These are phyloP conservation scores for Gallinago paraguaiae DNA, from an alignment of 2,113 vertebrate species.

Conservation along the genomic window DNA sequence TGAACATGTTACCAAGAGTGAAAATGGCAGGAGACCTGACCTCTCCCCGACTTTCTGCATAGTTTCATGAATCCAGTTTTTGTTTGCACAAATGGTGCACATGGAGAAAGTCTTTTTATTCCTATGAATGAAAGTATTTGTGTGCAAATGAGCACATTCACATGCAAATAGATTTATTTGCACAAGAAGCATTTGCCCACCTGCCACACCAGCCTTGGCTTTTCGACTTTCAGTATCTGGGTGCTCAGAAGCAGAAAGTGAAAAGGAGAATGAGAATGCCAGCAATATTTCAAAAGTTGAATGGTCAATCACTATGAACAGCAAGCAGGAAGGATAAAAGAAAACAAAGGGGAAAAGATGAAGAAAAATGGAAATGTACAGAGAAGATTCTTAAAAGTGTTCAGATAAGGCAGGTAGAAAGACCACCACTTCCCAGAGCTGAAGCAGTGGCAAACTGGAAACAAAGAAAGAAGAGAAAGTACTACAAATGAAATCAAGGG, in stretches of 20 bases:
- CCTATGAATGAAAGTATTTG: constrained; percentile 34
- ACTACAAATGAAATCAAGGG: background rate
- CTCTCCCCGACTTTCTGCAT: background rate
- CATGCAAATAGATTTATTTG: constrained; percentile 45
- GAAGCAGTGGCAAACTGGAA: background rate
- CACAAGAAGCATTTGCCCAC: constrained; percentile 37
- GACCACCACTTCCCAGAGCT: background rate
- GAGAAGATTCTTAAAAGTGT: background rate
- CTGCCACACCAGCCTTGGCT: background rate
- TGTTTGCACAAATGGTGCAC: constrained; percentile 27
- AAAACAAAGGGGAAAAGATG: background rate
- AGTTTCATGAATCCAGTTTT: background rate
- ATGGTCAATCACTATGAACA: background rate
- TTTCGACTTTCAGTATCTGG: background rate
- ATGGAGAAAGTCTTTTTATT: constrained; percentile 13
- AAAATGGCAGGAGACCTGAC: background rate
- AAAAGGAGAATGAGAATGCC: background rate
- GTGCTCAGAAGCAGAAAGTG: background rate
- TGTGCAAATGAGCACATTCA: constrained; percentile 42
- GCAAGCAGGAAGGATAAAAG: background rate
- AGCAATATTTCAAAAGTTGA: constrained; percentile 38
- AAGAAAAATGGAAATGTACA: background rate
- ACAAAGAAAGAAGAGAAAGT: background rate
- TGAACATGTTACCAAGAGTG: background rate
- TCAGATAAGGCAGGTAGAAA: background rate